Evolutionary conservation across 2,797 vertebrate genomes (phyloP).

Genomic region (Dallia pectoralis): DNA sequence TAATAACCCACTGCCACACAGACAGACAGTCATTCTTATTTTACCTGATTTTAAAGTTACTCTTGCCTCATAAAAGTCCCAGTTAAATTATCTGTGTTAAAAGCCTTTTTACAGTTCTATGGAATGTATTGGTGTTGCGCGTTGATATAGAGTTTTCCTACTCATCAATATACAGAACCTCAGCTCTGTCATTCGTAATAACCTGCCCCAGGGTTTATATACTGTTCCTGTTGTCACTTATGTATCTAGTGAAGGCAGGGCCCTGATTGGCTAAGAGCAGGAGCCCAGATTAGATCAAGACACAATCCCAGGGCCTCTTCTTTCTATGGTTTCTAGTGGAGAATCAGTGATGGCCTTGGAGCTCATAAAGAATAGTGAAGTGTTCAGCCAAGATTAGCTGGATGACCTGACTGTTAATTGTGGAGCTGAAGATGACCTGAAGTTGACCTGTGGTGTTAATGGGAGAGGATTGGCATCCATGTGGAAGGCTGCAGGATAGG

Average conservation of each 20-base stretch:
- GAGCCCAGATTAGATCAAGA: too few species aligned
- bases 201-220: too few species aligned
- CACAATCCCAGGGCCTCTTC: too few species aligned
- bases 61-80: background rate
- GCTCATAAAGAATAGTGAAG: too few species aligned
- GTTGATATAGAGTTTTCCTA: too few species aligned
- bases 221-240: background rate
- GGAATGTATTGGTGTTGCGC: too few species aligned
- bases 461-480: background rate
- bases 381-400: too few species aligned
- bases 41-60: background rate
- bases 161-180: too few species aligned
- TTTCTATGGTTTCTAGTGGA: too few species aligned
- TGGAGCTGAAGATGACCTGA: background rate
- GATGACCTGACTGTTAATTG: background rate
- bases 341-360: too few species aligned
- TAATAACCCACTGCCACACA: background rate
- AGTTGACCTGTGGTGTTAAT: background rate
- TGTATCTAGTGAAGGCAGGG: background rate
- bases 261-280: background rate
- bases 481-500: too few species aligned
- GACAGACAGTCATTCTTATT: background rate
- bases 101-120: background rate
- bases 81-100: background rate
- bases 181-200: background rate